Evolutionary conservation across 1,140 invertebrate species (phyloP), one percentile per base, ranked within the genome.

Genomic region (Heliothis subflexa): DNA sequence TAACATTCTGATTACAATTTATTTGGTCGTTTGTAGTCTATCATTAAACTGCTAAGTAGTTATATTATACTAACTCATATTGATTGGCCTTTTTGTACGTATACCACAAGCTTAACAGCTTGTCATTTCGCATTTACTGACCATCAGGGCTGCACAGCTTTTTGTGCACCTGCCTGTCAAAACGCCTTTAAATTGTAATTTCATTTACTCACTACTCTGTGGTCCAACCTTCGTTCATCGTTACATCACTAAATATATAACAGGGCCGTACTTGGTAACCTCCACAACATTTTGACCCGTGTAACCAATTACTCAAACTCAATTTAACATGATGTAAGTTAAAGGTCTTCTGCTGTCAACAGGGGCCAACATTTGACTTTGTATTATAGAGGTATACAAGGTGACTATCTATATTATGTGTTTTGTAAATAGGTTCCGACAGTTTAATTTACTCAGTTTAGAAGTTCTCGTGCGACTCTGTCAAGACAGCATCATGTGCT

Each of bases 251-350:
- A 64, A 62, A 52, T 73, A 71, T 33, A 64, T 62, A 75, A 62
- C 59, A 52, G 45, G 66, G 28, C 50, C 12, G 47, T 70, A 52
- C 62, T 21, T 40, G 21, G 40, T 66, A 66, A 7, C 59, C 14
- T 21, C 59, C 59, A 47, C 40, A 62, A 52, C 55, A 75, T 75
- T 75, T 75, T 75, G 73, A 75, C 73, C 73, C 73, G 59, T 75
- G 73, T 75, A 52, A 75, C 59, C 73, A 75, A 75, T 75, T 75
- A 75, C 59, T 75, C 73, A 75, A 75, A 75, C 59, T 75, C 52
- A 64, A 75, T 75, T 64, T 52, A 62, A 62, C 73, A 75, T 62
- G 73, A 21, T 74, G 45, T 50, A 64, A 64, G 45, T 64, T 75
- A 54, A 52, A 59, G 73, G 57, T 64, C 25, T 50, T 70, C 66